Conservation (phyloP, 2,113 vertebrate species). For the Galeopterus variegatus region DNA sequence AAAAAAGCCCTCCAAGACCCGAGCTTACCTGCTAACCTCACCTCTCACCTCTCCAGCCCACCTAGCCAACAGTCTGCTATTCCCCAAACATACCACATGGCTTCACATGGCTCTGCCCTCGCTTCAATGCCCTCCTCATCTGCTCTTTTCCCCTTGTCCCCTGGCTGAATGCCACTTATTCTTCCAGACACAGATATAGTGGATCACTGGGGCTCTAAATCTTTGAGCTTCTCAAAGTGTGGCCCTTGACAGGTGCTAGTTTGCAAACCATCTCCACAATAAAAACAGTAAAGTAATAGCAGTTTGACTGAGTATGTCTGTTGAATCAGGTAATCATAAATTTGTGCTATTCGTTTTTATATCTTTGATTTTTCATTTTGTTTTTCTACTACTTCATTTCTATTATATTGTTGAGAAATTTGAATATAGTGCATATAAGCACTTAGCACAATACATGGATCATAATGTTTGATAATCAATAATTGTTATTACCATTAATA, state of each 20-base stretch:
- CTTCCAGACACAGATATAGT: neutral
- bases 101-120: neutral
- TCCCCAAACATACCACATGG: neutral
- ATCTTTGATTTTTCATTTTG: neutral
- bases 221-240: neutral
- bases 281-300: neutral
- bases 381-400: neutral
- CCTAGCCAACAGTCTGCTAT: accelerated
- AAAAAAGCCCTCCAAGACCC: neutral
- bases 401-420: neutral
- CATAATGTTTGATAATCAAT: neutral
- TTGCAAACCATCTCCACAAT: neutral
- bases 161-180: neutral
- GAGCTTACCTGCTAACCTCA: neutral
- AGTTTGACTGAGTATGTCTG: neutral
- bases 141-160: too few species aligned
- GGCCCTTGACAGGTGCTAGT: neutral
- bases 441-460: neutral
- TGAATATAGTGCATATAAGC: neutral
- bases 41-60: neutral
- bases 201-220: neutral
- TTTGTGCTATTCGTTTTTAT: neutral
- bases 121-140: accelerated
- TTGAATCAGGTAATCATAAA: neutral
- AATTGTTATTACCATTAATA: neutral